Conservation (phyloP, 2,113 vertebrate species). For the Empidonax traillii region DNA sequence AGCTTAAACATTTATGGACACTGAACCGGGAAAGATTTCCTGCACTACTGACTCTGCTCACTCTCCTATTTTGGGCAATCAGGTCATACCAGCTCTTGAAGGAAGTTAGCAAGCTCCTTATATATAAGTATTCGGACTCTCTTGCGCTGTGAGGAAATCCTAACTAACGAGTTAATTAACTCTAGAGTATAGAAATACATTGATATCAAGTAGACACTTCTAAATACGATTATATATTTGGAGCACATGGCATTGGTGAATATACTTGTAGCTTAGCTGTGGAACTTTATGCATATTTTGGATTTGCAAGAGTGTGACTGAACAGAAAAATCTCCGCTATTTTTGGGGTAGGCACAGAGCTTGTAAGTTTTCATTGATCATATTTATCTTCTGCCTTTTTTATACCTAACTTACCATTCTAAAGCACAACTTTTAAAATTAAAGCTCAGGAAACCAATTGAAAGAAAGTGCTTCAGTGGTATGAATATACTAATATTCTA, state of each 20-base stretch:
- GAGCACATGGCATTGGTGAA: not conserved
- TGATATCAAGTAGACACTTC: not conserved
- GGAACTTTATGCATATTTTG: not conserved
- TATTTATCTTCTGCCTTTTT: not conserved
- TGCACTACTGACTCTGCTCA: not conserved
- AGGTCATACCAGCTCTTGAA: not conserved
- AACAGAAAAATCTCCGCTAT: not conserved
- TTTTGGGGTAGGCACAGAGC: not conserved
- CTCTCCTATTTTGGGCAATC: not conserved
- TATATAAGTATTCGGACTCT: not conserved
- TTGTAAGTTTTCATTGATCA: not conserved
- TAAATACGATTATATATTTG: not conserved
- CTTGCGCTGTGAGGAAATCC: not conserved
- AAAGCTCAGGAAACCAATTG: not conserved
- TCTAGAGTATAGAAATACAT: not conserved
- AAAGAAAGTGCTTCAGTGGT: not conserved
- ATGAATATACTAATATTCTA: not conserved
- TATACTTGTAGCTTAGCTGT: not conserved
- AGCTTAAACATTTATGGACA: not conserved
- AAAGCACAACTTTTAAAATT: not conserved
- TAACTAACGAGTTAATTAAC: not conserved
- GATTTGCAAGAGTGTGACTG: not conserved
- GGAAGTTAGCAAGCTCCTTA: conserved; percentile 21
- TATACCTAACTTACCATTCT: not conserved
- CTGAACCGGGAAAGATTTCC: not conserved